Evolutionary conservation across 2,113 vertebrate genomes (phyloP).

Genomic region (Grantiella picta): DNA sequence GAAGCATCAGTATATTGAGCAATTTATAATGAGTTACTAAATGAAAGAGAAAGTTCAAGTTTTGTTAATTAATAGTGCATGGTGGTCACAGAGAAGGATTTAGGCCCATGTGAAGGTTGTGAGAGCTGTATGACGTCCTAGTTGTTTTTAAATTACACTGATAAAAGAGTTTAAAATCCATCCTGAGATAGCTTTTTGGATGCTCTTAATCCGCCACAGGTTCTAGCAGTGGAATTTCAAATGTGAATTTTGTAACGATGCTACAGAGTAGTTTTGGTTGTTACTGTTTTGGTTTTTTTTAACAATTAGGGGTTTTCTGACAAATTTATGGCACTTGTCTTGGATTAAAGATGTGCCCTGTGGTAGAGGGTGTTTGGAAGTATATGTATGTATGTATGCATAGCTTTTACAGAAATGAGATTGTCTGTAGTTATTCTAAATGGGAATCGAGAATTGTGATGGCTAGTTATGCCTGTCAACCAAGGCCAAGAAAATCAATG

Average conservation of each 20-base stretch:
- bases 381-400: too few relatives aligned
- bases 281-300: fast-evolving
- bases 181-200: neutral
- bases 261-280: neutral
- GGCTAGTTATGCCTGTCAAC: neutral
- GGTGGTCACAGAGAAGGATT: neutral
- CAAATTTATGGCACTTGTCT: neutral
- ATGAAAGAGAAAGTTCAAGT: neutral
- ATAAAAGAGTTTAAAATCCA: neutral
- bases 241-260: neutral
- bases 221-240: neutral
- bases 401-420: neutral
- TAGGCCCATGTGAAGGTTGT: neutral
- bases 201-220: neutral
- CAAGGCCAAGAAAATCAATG: neutral
- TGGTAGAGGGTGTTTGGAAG: neutral
- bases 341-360: neutral
- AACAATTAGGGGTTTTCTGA: neutral
- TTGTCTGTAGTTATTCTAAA: neutral
- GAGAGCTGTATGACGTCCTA: neutral
- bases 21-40: neutral
- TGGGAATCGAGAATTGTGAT: neutral
- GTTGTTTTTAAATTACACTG: neutral
- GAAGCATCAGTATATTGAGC: neutral
- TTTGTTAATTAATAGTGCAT: neutral